Base-by-base conservation (phyloP, 2,888 invertebrate genomes). In the Gymnocheta viridis region DNA sequence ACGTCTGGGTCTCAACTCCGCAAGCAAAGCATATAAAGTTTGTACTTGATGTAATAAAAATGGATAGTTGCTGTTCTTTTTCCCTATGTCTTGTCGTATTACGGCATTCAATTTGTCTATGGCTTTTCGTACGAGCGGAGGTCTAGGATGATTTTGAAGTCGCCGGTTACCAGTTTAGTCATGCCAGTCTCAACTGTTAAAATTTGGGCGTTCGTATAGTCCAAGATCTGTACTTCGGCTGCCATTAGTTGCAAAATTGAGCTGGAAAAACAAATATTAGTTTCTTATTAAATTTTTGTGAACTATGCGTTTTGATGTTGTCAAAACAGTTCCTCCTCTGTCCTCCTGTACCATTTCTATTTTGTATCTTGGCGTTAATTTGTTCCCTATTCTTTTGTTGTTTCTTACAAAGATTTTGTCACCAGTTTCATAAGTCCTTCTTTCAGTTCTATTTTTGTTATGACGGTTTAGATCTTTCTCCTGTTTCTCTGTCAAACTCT, bases 1-100 rank as follows among this genome's bases (percentile, higher is more conserved):
- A n/a, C 62, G 60, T 73, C 24, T 73, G n/a, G 47, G 62, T 73
- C 27, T 73, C 12, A 73, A 35, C n/a, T 62, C 17, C n/a, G 10
- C 9, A 17, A 49, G 19, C n/a, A 35, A 9, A 35, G 27, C 27
- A 35, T 35, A 10, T 35, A 35, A 35, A 35, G 35, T 5, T 27
- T 27, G 27, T 27, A 27, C 27, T 27, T 27, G 27, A 27, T 27
- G 27, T 27, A 27, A 27, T 5, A 27, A 27, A 27, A 27, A 27
- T 27, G 27, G 27, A 27, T 27, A 27, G 27, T 27, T 27, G 5
- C 27, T 27, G 27, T 27, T 5, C 27, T 27, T 27, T 27, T 27
- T 27, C 27, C 27, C 27, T 27, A 27, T 27, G 27, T 27, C 4
- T 3, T 4, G 47, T 47, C 17, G n/a, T 47, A 47, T 47, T 17